Base-by-base conservation (phyloP, 2,797 vertebrate species). In the Gobio occitaniae region DNA sequence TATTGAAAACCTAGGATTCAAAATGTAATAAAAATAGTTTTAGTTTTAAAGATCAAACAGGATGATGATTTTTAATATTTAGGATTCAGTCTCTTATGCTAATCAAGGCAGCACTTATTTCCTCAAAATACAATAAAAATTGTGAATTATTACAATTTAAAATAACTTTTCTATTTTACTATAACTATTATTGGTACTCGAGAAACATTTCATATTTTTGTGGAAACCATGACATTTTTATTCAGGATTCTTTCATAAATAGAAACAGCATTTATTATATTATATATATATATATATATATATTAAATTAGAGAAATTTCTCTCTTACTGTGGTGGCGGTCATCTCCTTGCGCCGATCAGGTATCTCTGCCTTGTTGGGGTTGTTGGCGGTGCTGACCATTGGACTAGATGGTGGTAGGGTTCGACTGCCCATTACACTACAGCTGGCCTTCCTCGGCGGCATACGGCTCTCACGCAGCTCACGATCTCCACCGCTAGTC, bases 321-420 rank as follows among this genome's bases (percentile, higher is more conserved):
- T 47, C 93, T 95, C 89, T 44, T 44, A 98, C 96, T 6, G 97
- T 97, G 84, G 96, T 96, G 88, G 96, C 96, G 0, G 94, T 94
- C 89, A 96, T 95, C 91, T 97, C 97, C 92, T 98, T 98, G 92
- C 97, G 96, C 78, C 96, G 95, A 88, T 97, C 97, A 0, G 97
- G 97, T 91, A 98, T 97, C 93, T 98, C 97, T 0, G 97, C 95
- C 91, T 98, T 98, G 94, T 98, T 98, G 86, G 97, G 97, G 92
- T 98, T 98, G 94, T 97, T 97, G 90, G 97, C 97, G 13, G 96
- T 97, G 96, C 97, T 97, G 90, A 97, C 97, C 97, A 97, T 97
- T 2, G 97, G 97, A 94, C 97, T 98, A 89, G 97, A 97, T 1
- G 97, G 97, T 12, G 96, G 96, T 78, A 97, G 93, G 88, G 96